Base-by-base conservation (phyloP, 2,797 vertebrate species). In the Anisognathus igniventris region DNA sequence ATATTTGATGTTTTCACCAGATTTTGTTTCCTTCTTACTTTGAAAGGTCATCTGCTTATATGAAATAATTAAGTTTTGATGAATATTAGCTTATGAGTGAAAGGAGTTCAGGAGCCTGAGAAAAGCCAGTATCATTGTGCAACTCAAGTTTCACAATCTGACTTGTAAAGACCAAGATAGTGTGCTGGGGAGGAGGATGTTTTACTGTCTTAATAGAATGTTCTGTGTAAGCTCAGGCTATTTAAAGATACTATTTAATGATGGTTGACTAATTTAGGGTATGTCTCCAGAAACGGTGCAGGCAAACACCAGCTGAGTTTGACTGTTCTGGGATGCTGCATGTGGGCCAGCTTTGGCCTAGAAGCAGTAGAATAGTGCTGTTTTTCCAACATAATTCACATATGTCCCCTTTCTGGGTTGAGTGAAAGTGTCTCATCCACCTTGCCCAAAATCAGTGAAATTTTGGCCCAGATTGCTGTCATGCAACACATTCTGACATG, bases 181-280 rank as follows among this genome's bases (percentile, higher is more conserved):
- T 23, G 33, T 91, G 72, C 74, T 94, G 75, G 86, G 73, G 80
- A 93, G 81, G 80, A 94, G 80, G 83, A 74, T 87, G 64, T 92
- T 95, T 91, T 87, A 65, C 56, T 74, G 80, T 95, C 84, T 89
- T 58, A 67, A 77, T 95, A 94, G 86, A 87, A 67, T 89, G 81
- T 74, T 92, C 87, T 95, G 62, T 85, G 53, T 93, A 96, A 94
- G 77, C 90, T 95, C 57, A 40, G 72, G 77, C 94, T 95, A 91
- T 95, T 95, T 95, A 92, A 96, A 95, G 77, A 28, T 48, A 85
- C 64, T 71, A 37, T 93, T 96, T 89, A 73, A 44, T 83, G 57
- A 44, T 82, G 61, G 81, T 61, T 91, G 74, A 72, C 84, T 93
- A 87, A 93, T 84, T 95, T 88, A 92, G 80, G 87, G 57, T 92